These are phyloP conservation scores for Myocastor coypus DNA, from an alignment of 2,113 vertebrate genomes.

Conservation along the genomic window DNA sequence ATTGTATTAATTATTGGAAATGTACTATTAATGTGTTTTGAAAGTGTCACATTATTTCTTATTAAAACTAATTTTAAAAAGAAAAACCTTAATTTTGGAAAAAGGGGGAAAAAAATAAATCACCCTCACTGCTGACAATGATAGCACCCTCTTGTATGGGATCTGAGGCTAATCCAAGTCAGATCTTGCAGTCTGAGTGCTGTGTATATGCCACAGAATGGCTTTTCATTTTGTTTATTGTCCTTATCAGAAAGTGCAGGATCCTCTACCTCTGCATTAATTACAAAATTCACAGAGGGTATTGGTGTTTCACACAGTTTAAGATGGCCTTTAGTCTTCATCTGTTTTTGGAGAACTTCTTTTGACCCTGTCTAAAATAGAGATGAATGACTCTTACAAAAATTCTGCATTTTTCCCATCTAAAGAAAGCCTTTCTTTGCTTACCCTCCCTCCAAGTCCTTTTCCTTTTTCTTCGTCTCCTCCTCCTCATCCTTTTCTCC, in stretches of 20 bases:
- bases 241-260: conserved; percentile 64
- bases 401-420: not conserved
- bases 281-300: not conserved
- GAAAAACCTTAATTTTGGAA: too few species aligned
- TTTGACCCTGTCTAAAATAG: not conserved
- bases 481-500: too few species aligned
- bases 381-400: not conserved
- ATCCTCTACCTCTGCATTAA: conserved; percentile 38
- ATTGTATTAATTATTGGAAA: too few species aligned
- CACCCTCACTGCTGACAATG: not conserved
- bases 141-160: not conserved
- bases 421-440: not conserved
- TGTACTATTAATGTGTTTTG: too few species aligned
- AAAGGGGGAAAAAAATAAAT: too few species aligned
- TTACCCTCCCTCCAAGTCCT: not conserved
- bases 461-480: not conserved
- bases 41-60: too few species aligned
- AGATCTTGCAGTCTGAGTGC: not conserved
- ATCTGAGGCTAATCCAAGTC: conserved; percentile 34
- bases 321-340: not conserved
- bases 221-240: conserved; percentile 51
- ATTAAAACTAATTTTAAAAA: too few species aligned
- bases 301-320: conserved; percentile 25
- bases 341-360: conserved; percentile 18
- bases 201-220: not conserved